Evolutionary conservation across 2,888 invertebrate genomes (phyloP), one percentile per base, ranked within the genome.

Genomic region (Prosapia bicincta): DNA sequence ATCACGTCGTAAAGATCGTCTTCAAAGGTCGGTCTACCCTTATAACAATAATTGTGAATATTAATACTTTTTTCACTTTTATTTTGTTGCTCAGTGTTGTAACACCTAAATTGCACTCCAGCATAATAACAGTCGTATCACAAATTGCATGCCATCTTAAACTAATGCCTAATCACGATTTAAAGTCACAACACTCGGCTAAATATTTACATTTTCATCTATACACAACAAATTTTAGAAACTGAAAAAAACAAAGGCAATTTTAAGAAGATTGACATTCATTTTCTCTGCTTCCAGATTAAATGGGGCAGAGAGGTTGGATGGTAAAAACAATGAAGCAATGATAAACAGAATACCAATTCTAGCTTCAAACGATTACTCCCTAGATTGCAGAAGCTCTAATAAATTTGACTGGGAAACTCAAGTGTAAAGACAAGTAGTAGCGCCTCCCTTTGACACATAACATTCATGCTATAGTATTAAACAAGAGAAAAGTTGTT

Each of bases 201-300:
- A 54, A 54, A 54, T 20, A 54, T 5, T n/a, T 20, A 38, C 38
- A 15, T 38, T 28, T 9, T 38, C 13, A 38, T 10, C 15, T 20
- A 54, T 54, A 54, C 54, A 54, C 54, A 54, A 54, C 5, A 54
- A n/a, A 54, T 20, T 38, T 38, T 20, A 3, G 54, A 54, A 54
- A 20, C 54, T 20, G 20, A 38, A 15, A 38, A 13, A 38, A 6
- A n/a, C n/a, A n/a, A n/a, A 30, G 30, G 30, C 30, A 30, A 6
- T 30, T 30, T 30, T 69, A 13, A 13, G 15, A 26, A 32, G 69
- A 28, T 32, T 76, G 76, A 76, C 76, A 76, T 76, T 76, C 76
- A 76, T 79, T 78, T 78, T 79, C 78, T 80, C 79, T 80, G 80
- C 79, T 80, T 79, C 78, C 80, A 80, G 80, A 80, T 80, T 77